Evolutionary conservation across 2,888 invertebrate species (phyloP).

Genomic region (Tenthredo notha): DNA sequence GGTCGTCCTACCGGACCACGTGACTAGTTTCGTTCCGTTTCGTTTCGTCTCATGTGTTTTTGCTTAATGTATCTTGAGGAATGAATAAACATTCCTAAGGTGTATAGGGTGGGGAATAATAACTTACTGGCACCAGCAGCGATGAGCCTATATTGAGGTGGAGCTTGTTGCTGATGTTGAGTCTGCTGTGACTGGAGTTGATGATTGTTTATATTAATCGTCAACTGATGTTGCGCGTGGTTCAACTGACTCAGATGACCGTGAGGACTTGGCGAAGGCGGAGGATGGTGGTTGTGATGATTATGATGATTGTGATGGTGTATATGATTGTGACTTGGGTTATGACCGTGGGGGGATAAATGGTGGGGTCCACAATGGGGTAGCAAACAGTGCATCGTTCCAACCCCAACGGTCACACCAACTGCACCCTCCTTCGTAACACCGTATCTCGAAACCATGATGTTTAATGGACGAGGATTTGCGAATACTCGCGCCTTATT

Average conservation of each 20-base stretch:
- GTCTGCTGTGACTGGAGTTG: constrained; percentile 71
- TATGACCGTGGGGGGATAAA: constrained; percentile 72
- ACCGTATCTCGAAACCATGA: constrained; percentile 75
- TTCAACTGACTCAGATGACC: constrained; percentile 72
- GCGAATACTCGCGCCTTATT: background rate
- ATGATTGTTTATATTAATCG: constrained; percentile 69
- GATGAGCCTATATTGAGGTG: constrained; percentile 73
- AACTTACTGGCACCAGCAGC: constrained; percentile 72
- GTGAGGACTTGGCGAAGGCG: constrained; percentile 70
- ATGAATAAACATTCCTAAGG: background rate
- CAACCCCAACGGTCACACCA: constrained; percentile 73
- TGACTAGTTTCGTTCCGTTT: background rate
- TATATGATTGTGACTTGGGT: constrained; percentile 63
- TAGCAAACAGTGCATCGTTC: constrained; percentile 71
- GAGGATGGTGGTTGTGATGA: constrained; percentile 72
- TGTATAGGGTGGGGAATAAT: constrained; percentile 10
- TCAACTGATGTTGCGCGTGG: constrained; percentile 60
- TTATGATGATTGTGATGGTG: constrained; percentile 74
- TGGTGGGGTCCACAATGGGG: constrained; percentile 72
- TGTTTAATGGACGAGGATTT: background rate
- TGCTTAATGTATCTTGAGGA: background rate
- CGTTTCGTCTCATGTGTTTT: background rate
- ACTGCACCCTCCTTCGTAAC: constrained; percentile 74
- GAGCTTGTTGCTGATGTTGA: constrained; percentile 68
- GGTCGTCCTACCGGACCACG: background rate